These are phyloP conservation scores for Athalia cordata DNA, from an alignment of 2,888 invertebrate genomes.

Conservation along the genomic window DNA sequence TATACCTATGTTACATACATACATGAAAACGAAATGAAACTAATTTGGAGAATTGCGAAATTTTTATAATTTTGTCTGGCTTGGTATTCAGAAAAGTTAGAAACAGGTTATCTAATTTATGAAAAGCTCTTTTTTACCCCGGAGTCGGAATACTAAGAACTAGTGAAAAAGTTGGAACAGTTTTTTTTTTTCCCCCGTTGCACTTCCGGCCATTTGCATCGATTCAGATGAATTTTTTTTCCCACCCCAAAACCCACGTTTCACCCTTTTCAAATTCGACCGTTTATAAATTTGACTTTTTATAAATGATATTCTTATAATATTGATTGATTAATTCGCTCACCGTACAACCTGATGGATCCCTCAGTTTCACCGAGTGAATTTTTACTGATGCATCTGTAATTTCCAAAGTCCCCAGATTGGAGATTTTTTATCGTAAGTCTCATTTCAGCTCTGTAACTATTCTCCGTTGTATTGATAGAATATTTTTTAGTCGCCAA, in stretches of 20 bases:
- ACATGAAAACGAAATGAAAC: not conserved
- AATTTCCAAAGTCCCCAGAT: constrained; percentile 91
- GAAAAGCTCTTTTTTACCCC: too few species aligned
- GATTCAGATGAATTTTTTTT: too few species aligned
- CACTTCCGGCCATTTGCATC: too few species aligned
- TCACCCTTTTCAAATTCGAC: not conserved
- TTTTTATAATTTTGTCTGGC: too few species aligned
- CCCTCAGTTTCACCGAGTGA: constrained; percentile 95
- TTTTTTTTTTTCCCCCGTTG: too few species aligned
- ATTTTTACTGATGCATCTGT: constrained; percentile 95
- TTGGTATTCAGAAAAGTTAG: too few species aligned
- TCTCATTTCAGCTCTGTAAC: constrained; percentile 93
- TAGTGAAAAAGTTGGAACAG: too few species aligned
- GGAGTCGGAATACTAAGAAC: too few species aligned
- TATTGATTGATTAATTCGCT: constrained; percentile 66
- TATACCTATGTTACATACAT: not conserved
- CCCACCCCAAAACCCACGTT: too few species aligned
- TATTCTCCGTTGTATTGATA: constrained; percentile 88
- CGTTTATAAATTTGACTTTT: not conserved
- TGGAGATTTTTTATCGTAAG: constrained; percentile 90
- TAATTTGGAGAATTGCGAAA: too few species aligned
- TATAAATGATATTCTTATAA: not conserved
- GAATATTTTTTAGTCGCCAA: constrained; percentile 92
- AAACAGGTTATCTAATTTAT: too few species aligned
- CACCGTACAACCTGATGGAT: constrained; percentile 93